phyloP scores from a whole-genome alignment of 1,140 invertebrate genomes.

The Archivesica marissinica region DNA sequence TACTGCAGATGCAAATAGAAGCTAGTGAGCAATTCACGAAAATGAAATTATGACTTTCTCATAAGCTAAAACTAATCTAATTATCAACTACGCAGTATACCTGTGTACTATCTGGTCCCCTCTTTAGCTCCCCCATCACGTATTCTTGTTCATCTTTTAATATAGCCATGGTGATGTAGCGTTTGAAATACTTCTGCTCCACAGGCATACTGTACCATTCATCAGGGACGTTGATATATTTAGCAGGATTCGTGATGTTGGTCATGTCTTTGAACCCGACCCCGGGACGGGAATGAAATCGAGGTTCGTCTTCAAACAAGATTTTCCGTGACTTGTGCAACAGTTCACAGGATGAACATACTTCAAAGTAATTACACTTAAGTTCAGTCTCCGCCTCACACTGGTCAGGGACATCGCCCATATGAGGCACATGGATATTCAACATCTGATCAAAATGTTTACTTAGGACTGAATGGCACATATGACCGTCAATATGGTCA shows the following conservation, averaged over 20 bases:
- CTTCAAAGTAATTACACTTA: slow-evolving; percentile 57
- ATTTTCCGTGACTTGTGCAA: slow-evolving; percentile 70
- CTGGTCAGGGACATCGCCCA: slow-evolving; percentile 35
- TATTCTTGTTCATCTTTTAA: slow-evolving; percentile 79
- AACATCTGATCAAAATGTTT: slow-evolving; percentile 57
- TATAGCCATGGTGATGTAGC: slow-evolving; percentile 78
- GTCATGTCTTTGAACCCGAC: slow-evolving; percentile 64
- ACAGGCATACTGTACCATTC: slow-evolving; percentile 80
- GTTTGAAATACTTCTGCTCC: slow-evolving; percentile 77
- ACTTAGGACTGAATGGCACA: slow-evolving; percentile 44
- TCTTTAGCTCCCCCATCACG: slow-evolving; percentile 77
- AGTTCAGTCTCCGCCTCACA: slow-evolving; percentile 56
- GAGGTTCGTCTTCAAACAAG: slow-evolving; percentile 72
- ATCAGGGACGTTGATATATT: slow-evolving; percentile 79
- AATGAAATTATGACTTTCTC: too few relatives aligned
- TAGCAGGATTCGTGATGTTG: slow-evolving; percentile 72
- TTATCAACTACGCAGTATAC: too few relatives aligned
- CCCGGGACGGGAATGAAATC: slow-evolving; percentile 52
- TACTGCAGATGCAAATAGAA: too few relatives aligned
- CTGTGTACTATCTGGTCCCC: slow-evolving; percentile 76
- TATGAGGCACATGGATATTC: slow-evolving; percentile 57
- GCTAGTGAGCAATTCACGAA: too few relatives aligned
- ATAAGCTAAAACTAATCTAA: too few relatives aligned
- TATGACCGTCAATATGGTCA: slow-evolving; percentile 47
- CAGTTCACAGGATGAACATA: slow-evolving; percentile 69